Conservation (phyloP, 2,888 invertebrate genomes). For the Achlya flavicornis region DNA sequence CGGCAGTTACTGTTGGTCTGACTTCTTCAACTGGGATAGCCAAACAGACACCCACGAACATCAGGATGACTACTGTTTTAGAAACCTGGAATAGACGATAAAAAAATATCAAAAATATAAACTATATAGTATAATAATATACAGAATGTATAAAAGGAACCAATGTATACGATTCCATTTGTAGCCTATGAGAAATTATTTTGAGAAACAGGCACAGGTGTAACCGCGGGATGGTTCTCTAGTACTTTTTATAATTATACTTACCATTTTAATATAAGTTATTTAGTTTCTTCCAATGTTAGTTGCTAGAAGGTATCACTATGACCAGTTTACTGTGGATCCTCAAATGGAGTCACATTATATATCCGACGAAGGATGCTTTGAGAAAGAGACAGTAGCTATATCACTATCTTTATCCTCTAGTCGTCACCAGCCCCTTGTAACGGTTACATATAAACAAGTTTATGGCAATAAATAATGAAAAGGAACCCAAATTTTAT, state of each 20-base stretch:
- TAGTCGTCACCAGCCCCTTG: neutral
- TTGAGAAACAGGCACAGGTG: no score
- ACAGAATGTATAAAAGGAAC: no score
- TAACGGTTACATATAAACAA: neutral
- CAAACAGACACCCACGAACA: neutral
- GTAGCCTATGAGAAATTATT: no score
- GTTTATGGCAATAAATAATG: neutral
- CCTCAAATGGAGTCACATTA: conserved; percentile 17
- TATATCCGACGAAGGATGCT: conserved; percentile 24
- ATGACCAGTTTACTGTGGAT: neutral
- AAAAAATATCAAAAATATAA: neutral
- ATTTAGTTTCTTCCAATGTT: neutral
- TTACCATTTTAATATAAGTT: neutral
- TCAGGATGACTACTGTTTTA: neutral
- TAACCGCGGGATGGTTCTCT: no score
- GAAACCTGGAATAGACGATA: neutral
- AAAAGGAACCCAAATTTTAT: neutral
- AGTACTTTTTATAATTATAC: neutral
- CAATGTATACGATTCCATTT: no score
- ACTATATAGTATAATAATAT: no score
- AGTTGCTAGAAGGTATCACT: neutral
- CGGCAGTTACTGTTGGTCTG: neutral
- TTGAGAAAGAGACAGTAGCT: conserved; percentile 21
- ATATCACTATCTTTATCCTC: conserved; percentile 15
- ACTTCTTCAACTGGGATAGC: neutral